A percentile compares a stretch with the other conserved stretches of the same genome.
phyloP scores from a whole-genome alignment of 2,888 invertebrate genomes.

The Buathra laborator region DNA sequence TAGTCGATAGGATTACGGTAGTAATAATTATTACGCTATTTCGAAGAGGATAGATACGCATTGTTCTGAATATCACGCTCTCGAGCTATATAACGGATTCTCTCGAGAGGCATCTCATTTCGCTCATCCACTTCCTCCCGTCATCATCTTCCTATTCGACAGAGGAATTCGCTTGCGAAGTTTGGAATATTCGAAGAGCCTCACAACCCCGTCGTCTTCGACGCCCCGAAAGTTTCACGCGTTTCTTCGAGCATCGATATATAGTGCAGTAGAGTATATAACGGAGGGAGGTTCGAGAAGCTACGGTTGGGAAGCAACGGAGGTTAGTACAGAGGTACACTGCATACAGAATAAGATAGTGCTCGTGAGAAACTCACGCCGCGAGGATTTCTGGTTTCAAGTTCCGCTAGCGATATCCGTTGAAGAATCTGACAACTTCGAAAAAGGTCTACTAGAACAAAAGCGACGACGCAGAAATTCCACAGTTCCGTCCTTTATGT shows the following conservation, averaged over 20 bases:
- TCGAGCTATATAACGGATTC: neutral
- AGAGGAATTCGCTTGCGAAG: constrained; percentile 2
- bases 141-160: neutral
- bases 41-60: neutral
- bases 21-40: neutral
- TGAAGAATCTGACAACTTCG: neutral
- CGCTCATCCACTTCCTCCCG: neutral
- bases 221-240: neutral
- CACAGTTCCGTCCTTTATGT: neutral
- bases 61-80: constrained; percentile 1
- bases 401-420: neutral
- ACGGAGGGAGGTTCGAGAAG: neutral
- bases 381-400: neutral
- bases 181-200: constrained; percentile 7
- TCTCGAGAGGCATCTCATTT: neutral
- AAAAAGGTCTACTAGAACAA: neutral
- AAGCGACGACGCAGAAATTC: neutral
- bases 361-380: neutral
- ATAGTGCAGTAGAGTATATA: neutral
- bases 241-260: neutral
- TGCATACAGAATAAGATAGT: neutral
- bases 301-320: neutral
- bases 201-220: neutral
- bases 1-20: neutral
- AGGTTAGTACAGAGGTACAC: neutral